phyloP scores from a whole-genome alignment of 2,888 invertebrate species.

The Drosophila hawaiiensis region DNA sequence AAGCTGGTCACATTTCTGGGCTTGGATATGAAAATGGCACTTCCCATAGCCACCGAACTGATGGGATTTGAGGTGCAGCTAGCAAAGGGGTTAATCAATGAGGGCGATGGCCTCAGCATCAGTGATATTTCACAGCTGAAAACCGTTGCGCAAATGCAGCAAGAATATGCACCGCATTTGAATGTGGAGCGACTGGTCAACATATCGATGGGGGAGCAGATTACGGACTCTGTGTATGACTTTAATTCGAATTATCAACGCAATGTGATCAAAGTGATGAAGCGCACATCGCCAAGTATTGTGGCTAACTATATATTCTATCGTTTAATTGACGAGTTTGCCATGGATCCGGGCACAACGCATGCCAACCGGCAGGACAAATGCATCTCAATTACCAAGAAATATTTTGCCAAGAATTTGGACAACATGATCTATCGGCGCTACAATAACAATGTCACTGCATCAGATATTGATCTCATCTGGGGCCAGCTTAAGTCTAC shows the following conservation, averaged over 20 bases:
- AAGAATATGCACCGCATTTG: constrained; percentile 63
- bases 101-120: constrained; percentile 48
- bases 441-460: constrained; percentile 66
- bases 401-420: constrained; percentile 77
- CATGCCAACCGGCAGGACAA: constrained; percentile 32
- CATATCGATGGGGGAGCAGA: constrained; percentile 60
- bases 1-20: constrained; percentile 62
- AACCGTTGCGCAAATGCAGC: constrained; percentile 61
- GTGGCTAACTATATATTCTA: constrained; percentile 83
- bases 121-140: constrained; percentile 47
- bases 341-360: constrained; percentile 40
- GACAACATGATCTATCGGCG: constrained; percentile 81
- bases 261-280: constrained; percentile 66
- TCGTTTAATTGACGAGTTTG: constrained; percentile 68
- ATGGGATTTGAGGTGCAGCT: constrained; percentile 77
- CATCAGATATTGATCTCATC: constrained; percentile 71
- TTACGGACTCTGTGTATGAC: constrained; percentile 69
- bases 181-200: constrained; percentile 70
- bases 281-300: constrained; percentile 52
- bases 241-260: constrained; percentile 61
- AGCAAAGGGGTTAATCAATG: constrained; percentile 72
- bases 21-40: constrained; percentile 49
- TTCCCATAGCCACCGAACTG: constrained; percentile 67
- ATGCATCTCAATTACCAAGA: constrained; percentile 67
- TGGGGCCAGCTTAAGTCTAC: constrained; percentile 77